Base-by-base conservation (phyloP, 1,140 invertebrate genomes). In the Magallana angulata region DNA sequence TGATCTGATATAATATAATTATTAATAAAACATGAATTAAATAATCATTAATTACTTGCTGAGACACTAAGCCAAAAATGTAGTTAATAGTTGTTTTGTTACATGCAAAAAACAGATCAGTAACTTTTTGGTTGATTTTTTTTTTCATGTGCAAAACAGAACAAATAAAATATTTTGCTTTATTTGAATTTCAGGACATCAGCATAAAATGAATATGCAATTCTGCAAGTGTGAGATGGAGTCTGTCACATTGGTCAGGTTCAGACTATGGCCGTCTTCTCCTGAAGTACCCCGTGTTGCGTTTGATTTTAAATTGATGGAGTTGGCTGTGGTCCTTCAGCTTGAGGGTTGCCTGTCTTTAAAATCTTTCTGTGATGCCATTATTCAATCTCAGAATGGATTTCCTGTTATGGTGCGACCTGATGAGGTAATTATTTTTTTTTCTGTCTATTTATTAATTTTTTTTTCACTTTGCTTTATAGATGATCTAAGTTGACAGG, bases 231-330 rank as follows among this genome's bases (percentile, higher is more conserved):
- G 85, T 82, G 85, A 87, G 76, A 76, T 56, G 18, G 57, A 71
- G 30, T 59, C 85, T 59, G 24, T 87, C 36, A 64, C 85, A 82
- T 82, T 87, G n/a, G 14, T 87, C 58, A 60, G 85, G 36, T 87
- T 82, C 57, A 82, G 57, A 30, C 59, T 87, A 8, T 87, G 85
- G 85, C 85, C 85, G 57, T 71, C 85, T 64, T 82, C 85, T 56
- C 80, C 85, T 58, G 59, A 57, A 82, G 62, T 24, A 7, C 85
- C 85, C 24, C 81, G 58, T 58, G 76, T 87, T 82, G 85, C 58
- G 9, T 87, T 87, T 87, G 85, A 87, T 68, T 24, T 87, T 18
- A 24, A 76, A 58, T 82, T 87, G 14, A 82, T 87, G 76, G 85
- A 87, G 36, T 60, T 87, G n/a, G 57, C 76, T 57, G 81, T 60